A percentile compares a stretch with the other conserved stretches of the same genome.
phyloP scores from a whole-genome alignment of 2,113 vertebrate genomes.

The Puntigrus tetrazona region DNA sequence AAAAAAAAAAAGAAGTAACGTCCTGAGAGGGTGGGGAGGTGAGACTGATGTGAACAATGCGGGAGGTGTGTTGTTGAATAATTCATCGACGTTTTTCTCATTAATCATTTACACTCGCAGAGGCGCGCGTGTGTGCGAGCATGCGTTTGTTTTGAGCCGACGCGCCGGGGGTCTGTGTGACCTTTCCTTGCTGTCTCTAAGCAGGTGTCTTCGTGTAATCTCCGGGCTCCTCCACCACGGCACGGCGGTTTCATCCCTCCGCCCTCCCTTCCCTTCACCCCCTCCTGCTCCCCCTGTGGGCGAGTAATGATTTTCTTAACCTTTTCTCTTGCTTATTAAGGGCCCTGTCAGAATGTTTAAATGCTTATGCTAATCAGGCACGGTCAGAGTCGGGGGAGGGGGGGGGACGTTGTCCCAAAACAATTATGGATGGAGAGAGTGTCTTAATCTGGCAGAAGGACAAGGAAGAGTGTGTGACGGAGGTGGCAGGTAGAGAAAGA shows the following conservation, averaged over 20 bases:
- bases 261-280: slow-evolving; percentile 22
- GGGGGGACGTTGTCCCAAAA: slow-evolving; percentile 37
- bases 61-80: slow-evolving; percentile 61
- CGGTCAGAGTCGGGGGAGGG: slow-evolving; percentile 14
- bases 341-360: slow-evolving; percentile 68
- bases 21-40: slow-evolving; percentile 19
- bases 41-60: slow-evolving; percentile 50
- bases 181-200: slow-evolving; percentile 64
- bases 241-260: slow-evolving; percentile 47
- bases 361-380: slow-evolving; percentile 67
- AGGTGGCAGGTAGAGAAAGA: slow-evolving; percentile 30
- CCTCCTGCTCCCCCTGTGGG: slow-evolving; percentile 43
- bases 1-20: slow-evolving; percentile 16
- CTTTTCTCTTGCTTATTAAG: slow-evolving; percentile 68
- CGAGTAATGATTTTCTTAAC: slow-evolving; percentile 68
- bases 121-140: slow-evolving; percentile 15
- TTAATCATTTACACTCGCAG: slow-evolving; percentile 63
- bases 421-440: slow-evolving; percentile 52
- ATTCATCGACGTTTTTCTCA: slow-evolving; percentile 62
- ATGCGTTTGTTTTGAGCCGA: slow-evolving; percentile 44
- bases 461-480: not conserved
- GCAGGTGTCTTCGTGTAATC: slow-evolving; percentile 67
- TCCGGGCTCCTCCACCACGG: slow-evolving; percentile 51
- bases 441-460: slow-evolving; percentile 46
- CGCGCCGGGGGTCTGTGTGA: slow-evolving; percentile 55